Conservation (phyloP, 2,888 invertebrate species). For the Hermodice carunculata region DNA sequence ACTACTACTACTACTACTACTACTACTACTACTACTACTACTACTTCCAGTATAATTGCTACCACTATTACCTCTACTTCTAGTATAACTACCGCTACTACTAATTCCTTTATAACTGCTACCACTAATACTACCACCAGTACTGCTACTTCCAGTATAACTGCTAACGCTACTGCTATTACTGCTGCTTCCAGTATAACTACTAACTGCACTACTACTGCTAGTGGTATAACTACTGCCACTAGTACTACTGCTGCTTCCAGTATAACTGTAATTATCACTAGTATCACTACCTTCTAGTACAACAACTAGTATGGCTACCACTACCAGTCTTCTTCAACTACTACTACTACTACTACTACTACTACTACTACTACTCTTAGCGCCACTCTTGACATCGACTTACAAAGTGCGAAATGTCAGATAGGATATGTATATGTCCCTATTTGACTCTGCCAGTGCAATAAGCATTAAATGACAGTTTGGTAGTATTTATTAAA, state of each 20-base stretch:
- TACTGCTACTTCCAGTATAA: background rate
- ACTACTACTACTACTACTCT: constrained; percentile 6
- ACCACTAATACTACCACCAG: constrained; percentile 2
- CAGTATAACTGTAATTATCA: background rate
- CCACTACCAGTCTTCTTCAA: constrained; percentile 1
- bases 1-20: constrained; percentile 8
- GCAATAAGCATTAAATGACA: too few species aligned
- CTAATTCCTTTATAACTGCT: background rate
- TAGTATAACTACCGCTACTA: background rate
- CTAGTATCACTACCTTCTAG: constrained; percentile 1
- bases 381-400: background rate
- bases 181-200: background rate
- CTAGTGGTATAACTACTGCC: background rate
- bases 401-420: too few species aligned
- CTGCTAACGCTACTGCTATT: background rate
- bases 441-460: too few species aligned
- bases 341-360: constrained; percentile 8
- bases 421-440: too few species aligned
- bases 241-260: constrained; percentile 1
- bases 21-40: constrained; percentile 9
- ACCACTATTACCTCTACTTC: constrained; percentile 2
- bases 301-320: background rate
- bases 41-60: background rate
- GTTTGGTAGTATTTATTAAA: too few species aligned
- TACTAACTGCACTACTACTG: constrained; percentile 1